Percentiles rank a stretch among this genome's conserved stretches.
These are phyloP conservation scores for Archegozetes longisetosus DNA, from an alignment of 1,140 invertebrate genomes.

Conservation along the genomic window DNA sequence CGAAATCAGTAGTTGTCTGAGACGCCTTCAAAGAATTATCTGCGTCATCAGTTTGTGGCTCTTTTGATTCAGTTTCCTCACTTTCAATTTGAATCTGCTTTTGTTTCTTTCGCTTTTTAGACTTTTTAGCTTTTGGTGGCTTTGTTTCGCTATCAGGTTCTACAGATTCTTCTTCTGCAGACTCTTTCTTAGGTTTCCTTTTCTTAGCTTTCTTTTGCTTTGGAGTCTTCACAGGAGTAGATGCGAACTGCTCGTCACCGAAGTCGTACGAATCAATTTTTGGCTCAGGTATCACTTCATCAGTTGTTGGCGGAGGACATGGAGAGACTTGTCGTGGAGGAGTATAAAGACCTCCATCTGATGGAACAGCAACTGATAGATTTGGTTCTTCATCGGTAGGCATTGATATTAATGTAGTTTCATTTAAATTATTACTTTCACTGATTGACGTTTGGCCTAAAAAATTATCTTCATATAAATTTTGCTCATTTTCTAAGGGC, in stretches of 20 bases:
- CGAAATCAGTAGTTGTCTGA: conserved; percentile 3
- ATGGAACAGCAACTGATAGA: not conserved
- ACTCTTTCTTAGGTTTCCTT: conserved; percentile 10
- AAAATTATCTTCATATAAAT: not conserved
- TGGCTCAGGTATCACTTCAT: not conserved
- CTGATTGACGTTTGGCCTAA: not conserved
- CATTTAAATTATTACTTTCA: not conserved
- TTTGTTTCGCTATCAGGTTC: conserved; percentile 7
- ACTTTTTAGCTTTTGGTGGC: not conserved
- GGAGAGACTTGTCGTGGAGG: not conserved
- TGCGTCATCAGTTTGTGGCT: not conserved
- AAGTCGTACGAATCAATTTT: not conserved
- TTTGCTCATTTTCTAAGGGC: not conserved
- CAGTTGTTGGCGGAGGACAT: not conserved
- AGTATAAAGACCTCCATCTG: not conserved
- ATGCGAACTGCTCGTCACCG: not conserved
- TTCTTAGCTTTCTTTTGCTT: conserved; percentile 18
- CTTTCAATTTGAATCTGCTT: not conserved
- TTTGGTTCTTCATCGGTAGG: conserved; percentile 1
- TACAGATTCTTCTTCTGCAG: conserved; percentile 10
- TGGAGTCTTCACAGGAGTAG: conserved; percentile 4
- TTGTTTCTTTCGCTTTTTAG: not conserved
- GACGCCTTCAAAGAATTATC: not conserved
- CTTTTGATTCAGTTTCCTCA: not conserved
- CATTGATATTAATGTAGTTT: not conserved